Conservation (phyloP, 1,140 invertebrate genomes). For the Nebria ingens region DNA sequence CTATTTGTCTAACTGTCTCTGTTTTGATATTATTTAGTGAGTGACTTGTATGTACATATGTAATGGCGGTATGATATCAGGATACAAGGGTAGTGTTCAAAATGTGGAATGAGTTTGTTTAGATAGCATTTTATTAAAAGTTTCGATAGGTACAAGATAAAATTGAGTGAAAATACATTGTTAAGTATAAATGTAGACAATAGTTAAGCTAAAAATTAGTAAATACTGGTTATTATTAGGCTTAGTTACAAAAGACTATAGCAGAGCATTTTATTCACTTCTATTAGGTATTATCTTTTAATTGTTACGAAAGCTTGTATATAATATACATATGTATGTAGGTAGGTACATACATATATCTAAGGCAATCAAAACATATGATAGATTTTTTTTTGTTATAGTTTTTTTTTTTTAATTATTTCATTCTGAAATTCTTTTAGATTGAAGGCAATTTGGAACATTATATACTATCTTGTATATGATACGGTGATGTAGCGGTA, state of each 20-base stretch:
- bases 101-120: too few species aligned
- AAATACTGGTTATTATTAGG: not conserved
- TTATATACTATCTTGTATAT: too few species aligned
- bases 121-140: conserved; percentile 27
- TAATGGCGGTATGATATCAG: too few species aligned
- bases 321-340: not conserved
- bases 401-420: too few species aligned
- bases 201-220: not conserved
- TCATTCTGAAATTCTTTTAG: too few species aligned
- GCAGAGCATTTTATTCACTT: not conserved
- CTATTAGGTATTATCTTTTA: not conserved
- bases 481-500: not conserved
- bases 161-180: conserved; percentile 23
- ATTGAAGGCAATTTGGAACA: too few species aligned
- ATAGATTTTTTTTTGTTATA: not conserved
- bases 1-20: too few species aligned
- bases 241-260: not conserved
- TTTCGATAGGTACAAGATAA: conserved; percentile 23
- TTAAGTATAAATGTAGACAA: conserved; percentile 24
- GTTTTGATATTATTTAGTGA: too few species aligned
- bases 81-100: too few species aligned
- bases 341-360: not conserved
- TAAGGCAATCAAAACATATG: not conserved
- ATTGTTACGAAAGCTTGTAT: not conserved
- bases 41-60: too few species aligned